Evolutionary conservation across 2,113 vertebrate species (phyloP).

Genomic region (Pampusana beccarii): DNA sequence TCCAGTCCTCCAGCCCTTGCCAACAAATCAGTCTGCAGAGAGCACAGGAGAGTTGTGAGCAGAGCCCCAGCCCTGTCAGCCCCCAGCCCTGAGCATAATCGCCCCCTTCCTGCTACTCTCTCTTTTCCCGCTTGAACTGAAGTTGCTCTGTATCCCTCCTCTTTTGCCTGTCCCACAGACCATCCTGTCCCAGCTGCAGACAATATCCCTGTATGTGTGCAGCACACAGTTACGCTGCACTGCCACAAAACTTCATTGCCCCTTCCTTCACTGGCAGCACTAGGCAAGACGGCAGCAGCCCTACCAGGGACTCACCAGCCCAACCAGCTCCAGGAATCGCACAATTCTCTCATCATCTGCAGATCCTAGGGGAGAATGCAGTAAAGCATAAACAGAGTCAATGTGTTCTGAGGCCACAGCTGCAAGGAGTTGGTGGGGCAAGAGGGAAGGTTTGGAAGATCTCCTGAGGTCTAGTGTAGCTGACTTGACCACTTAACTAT

Average conservation of each 20-base stretch:
- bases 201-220: not conserved
- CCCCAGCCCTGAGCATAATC: not conserved
- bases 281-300: not conserved
- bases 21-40: slow-evolving; percentile 84
- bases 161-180: not conserved
- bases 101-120: not conserved
- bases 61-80: not conserved
- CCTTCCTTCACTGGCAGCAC: not conserved
- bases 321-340: slow-evolving; percentile 86
- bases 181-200: not conserved
- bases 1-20: slow-evolving; percentile 89
- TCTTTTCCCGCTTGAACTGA: not conserved
- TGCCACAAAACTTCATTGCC: not conserved
- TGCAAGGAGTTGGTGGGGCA: not conserved
- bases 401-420: not conserved
- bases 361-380: slow-evolving; percentile 75
- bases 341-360: slow-evolving; percentile 92
- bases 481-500: not conserved
- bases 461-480: not conserved
- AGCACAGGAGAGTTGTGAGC: slow-evolving; percentile 23
- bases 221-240: not conserved
- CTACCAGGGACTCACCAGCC: slow-evolving; percentile 84
- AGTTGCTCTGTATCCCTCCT: not conserved
- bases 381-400: not conserved
- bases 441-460: not conserved